Base-by-base conservation (phyloP, 2,113 vertebrate species). In the Pelvicachromis taeniatus region DNA sequence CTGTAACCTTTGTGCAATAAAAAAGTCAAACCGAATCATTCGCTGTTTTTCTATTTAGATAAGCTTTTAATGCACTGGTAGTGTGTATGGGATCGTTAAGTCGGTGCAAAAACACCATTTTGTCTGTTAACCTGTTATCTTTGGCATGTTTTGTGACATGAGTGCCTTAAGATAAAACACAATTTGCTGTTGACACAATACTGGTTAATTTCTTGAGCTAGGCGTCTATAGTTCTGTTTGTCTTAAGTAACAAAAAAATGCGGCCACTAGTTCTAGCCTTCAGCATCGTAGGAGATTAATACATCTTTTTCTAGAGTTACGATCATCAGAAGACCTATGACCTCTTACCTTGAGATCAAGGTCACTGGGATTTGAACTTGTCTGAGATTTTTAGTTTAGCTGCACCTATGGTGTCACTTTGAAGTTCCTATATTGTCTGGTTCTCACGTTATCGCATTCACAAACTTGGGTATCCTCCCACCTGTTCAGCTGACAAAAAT, bases 1-100 rank as follows among this genome's bases (percentile, higher is more conserved):
- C 82, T 94, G 85, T 91, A 84, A 87, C 86, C 86, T 92, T 92
- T 93, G 94, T 95, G 94, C 92, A 95, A 95, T 96, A 95, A 96
- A 95, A 91, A 75, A 84, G 23, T 95, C 31, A 88, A 91, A 89
- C 65, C 78, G 23, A 38, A 75, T 40, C 0, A 21, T 63, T 21
- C 68, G 33, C 0, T 33, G 9, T 85, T 33, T 80, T 65, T 65
- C n/a, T 9, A 65, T 65, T 40, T 23, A 40, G 61, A 40, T 65
- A 38, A 26, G 63, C 40, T 45, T 45, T 70, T 2, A 11, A 26
- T 0, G n/a, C 61, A 65, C 11, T 40, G 33, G 61, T 11, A 42
- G 40, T 4, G 12, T 42, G 40, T 42, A 5, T 13, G 40, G 4
- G 12, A 42, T 42, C 40, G 13, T n/a, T n/a, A n/a, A n/a, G n/a